These are phyloP conservation scores for Crossocerus cetratus DNA, from an alignment of 2,888 invertebrate genomes.

Conservation along the genomic window DNA sequence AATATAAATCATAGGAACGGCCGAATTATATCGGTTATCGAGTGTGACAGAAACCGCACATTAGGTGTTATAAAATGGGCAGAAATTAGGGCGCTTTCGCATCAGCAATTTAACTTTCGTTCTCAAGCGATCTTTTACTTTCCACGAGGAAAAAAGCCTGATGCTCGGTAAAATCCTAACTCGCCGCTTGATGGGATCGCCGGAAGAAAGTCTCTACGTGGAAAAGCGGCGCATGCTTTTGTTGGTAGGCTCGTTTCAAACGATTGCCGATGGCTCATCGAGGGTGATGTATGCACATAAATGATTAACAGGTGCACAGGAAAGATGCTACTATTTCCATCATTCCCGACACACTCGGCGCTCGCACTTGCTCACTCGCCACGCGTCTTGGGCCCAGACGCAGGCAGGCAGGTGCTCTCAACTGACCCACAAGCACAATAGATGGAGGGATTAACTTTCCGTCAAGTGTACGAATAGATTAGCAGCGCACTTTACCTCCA, in stretches of 20 bases:
- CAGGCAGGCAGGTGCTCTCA: too few species aligned
- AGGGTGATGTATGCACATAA: neutral
- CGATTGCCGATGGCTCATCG: neutral
- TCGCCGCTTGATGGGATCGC: neutral
- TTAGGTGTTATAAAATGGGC: slow-evolving; percentile 1
- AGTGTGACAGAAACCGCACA: neutral
- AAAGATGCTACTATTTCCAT: neutral
- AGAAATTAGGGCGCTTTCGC: slow-evolving; percentile 3
- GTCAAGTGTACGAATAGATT: too few species aligned
- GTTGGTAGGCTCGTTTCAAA: neutral
- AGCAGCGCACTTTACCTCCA: too few species aligned
- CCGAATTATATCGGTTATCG: neutral
- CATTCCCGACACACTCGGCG: too few species aligned
- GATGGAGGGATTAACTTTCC: too few species aligned
- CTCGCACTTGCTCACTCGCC: too few species aligned
- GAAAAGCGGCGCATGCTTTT: neutral
- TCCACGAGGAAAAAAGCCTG: too few species aligned
- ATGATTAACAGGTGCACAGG: slow-evolving; percentile 3
- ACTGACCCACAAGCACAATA: too few species aligned
- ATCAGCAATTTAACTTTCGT: neutral
- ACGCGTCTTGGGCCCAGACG: too few species aligned
- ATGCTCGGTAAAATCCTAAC: too few species aligned
- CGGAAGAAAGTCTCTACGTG: neutral
- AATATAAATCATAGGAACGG: neutral
- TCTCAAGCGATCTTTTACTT: too few species aligned